phyloP scores from a whole-genome alignment of 2,797 vertebrate species.

The Trichosurus vulpecula region DNA sequence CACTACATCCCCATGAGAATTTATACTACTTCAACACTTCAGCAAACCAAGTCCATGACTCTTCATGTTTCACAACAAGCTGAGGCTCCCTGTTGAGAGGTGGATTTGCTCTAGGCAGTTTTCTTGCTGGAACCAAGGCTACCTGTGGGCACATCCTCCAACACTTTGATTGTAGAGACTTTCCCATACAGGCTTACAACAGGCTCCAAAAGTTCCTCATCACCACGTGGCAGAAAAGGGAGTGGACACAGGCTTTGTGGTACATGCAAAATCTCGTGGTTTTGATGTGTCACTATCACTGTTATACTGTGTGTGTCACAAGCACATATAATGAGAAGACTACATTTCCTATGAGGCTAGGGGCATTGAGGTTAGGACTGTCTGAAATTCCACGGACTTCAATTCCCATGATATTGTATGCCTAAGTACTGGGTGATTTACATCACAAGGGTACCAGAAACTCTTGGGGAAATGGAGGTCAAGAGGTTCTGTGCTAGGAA shows the following conservation, averaged over 20 bases:
- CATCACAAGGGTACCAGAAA: neutral
- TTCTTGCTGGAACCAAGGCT: neutral
- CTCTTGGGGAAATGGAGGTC: neutral
- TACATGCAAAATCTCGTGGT: neutral
- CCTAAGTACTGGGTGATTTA: neutral
- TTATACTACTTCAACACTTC: neutral
- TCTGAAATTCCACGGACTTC: neutral
- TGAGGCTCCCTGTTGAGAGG: neutral
- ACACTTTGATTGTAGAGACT: neutral
- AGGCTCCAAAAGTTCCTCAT: neutral
- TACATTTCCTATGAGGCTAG: neutral
- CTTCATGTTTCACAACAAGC: neutral
- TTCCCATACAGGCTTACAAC: neutral
- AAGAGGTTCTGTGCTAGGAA: neutral
- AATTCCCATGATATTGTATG: neutral
- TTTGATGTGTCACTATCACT: neutral
- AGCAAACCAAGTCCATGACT: neutral
- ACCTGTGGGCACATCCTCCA: too few relatives aligned
- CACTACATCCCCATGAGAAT: neutral
- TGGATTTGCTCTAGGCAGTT: neutral
- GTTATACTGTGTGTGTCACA: neutral
- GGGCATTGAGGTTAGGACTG: neutral
- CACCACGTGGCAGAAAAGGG: neutral
- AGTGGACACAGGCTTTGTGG: neutral
- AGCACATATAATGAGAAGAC: neutral